Conservation (phyloP, 2,113 vertebrate genomes). For the Rhipidura dahli region DNA sequence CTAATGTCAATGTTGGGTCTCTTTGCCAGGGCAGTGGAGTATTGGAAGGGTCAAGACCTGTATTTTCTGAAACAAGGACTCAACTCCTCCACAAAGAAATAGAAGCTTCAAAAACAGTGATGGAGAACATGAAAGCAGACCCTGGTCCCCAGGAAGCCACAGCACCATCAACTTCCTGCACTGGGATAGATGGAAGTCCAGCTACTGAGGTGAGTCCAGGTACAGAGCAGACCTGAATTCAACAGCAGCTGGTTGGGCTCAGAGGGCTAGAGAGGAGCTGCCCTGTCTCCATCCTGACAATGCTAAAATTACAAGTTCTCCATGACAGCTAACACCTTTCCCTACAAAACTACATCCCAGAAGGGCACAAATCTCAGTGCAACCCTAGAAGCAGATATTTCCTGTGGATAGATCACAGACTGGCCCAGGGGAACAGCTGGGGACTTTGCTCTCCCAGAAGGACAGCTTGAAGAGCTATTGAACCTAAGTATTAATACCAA, state of each 20-base stretch:
- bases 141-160: neutral
- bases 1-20: neutral
- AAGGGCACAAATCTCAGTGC: rapidly evolving
- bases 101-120: neutral
- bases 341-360: neutral
- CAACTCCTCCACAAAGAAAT: neutral
- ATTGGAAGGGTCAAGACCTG: neutral
- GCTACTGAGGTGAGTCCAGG: neutral
- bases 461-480: neutral
- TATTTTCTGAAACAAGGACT: neutral
- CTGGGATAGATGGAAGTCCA: neutral
- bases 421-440: neutral
- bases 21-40: neutral
- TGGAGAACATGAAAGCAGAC: neutral
- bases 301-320: neutral
- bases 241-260: neutral
- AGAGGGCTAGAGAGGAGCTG: neutral
- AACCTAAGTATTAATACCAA: neutral
- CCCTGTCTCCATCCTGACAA: neutral
- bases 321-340: neutral
- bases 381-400: neutral
- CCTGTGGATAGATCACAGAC: neutral
- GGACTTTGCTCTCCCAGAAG: neutral
- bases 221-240: neutral
- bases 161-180: neutral